Conservation (phyloP, 1,140 invertebrate species). For the Diorhabda sublineata region DNA sequence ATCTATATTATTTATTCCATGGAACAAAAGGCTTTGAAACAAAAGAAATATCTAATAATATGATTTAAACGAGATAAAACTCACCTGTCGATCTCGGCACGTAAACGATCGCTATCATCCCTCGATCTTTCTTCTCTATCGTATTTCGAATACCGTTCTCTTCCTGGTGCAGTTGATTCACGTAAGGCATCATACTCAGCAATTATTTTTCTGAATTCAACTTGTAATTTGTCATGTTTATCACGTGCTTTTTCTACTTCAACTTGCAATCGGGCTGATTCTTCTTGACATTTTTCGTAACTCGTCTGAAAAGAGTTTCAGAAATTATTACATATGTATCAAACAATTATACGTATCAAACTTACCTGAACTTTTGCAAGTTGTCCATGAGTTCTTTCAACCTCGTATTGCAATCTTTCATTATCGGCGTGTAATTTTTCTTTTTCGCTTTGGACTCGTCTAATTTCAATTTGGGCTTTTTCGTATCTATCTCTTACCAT, state of each 20-base stretch:
- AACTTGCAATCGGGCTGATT: constrained; percentile 76
- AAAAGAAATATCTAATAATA: too few relatives aligned
- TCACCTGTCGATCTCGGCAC: constrained; percentile 73
- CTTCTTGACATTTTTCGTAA: constrained; percentile 85
- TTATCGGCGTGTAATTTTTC: constrained; percentile 80
- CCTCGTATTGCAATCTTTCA: constrained; percentile 80
- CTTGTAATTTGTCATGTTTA: constrained; percentile 79
- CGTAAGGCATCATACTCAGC: constrained; percentile 68
- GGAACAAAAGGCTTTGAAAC: too few relatives aligned
- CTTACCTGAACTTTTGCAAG: constrained; percentile 73
- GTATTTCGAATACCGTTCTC: constrained; percentile 73
- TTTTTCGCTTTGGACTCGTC: constrained; percentile 76
- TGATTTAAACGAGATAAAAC: not conserved
- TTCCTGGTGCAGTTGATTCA: constrained; percentile 52
- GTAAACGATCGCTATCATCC: constrained; percentile 74
- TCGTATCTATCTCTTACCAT: constrained; percentile 87
- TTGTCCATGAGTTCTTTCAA: constrained; percentile 78
- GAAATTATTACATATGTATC: not conserved
- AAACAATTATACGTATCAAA: not conserved
- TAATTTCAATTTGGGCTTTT: constrained; percentile 78
- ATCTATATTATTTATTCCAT: not conserved
- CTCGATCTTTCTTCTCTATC: constrained; percentile 68
- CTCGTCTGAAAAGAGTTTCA: constrained; percentile 29
- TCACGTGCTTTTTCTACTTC: constrained; percentile 89
- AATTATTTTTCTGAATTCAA: constrained; percentile 76